phyloP scores from a whole-genome alignment of 2,888 invertebrate genomes.

The Carpatolechia fugitivella region DNA sequence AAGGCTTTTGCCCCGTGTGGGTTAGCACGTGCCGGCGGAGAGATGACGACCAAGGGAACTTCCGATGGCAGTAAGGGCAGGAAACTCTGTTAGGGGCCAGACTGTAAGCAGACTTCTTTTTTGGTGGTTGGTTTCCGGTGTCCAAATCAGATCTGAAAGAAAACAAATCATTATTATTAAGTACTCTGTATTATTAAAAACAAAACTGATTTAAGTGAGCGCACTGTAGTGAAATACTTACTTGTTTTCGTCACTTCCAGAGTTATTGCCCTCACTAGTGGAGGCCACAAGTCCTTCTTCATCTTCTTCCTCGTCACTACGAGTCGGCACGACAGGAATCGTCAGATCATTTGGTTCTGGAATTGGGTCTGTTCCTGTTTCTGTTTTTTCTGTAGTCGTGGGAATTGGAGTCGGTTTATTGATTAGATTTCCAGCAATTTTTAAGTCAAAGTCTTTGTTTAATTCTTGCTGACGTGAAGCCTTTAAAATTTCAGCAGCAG shows the following conservation, averaged over 20 bases:
- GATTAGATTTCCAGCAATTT: constrained; percentile 78
- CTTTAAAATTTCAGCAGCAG: constrained; percentile 79
- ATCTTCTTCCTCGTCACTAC: constrained; percentile 83
- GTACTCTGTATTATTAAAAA: background rate
- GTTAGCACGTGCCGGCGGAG: constrained; percentile 96
- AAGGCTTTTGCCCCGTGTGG: constrained; percentile 98
- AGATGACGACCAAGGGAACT: constrained; percentile 98
- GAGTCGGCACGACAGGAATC: constrained; percentile 81
- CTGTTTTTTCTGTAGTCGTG: constrained; percentile 53
- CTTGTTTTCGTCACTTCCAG: constrained; percentile 90
- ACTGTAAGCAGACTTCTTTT: constrained; percentile 97
- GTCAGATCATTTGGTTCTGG: constrained; percentile 80
- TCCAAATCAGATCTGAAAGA: constrained; percentile 82
- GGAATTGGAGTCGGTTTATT: constrained; percentile 63
- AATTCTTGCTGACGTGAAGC: constrained; percentile 70
- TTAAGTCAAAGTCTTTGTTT: constrained; percentile 73
- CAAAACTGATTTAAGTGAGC: background rate
- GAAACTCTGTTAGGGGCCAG: constrained; percentile 95
- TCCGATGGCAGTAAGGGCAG: constrained; percentile 95
- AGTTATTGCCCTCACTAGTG: constrained; percentile 90
- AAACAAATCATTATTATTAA: background rate
- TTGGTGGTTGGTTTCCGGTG: constrained; percentile 78
- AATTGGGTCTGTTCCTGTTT: constrained; percentile 59
- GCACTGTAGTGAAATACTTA: constrained; percentile 48
- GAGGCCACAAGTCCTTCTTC: constrained; percentile 90